Evolutionary conservation across 2,113 vertebrate species (phyloP), one percentile per base, ranked within the genome.

Genomic region (Nannospalax galili): DNA sequence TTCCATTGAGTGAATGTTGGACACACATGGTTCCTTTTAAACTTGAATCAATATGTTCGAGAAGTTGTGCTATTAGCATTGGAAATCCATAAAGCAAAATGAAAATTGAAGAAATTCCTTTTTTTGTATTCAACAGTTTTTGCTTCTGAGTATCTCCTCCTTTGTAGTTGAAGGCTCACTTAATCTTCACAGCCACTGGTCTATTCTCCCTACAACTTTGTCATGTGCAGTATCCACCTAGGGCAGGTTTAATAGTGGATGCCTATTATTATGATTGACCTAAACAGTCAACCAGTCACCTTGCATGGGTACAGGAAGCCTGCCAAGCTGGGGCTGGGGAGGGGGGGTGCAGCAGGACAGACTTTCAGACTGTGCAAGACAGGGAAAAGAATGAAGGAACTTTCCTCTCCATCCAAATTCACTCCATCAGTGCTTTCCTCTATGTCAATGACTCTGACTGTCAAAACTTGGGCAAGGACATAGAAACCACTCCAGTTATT

Each of bases 11-110:
- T 90, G 60, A 77, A 45, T 24, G 37, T 20, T 73, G 75, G 85
- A 84, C 65, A 67, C 72, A 87, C 93, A 80, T 95, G 75, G 67
- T 70, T 96, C 93, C 84, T 94, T 97, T 97, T 94, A 96, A 95
- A 85, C 65, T 42, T 42, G 35, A 96, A 88, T 97, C 94, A 90
- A 85, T 96, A 90, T 65, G 73, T 93, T 94, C 84, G 52, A 93
- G 92, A 95, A 92, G 72, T 85, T 95, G 81, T 87, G 86, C 89
- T 90, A 69, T 96, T 97, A 84, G 73, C 3, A 1, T 77, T 81
- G 91, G 67, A 94, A 94, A 95, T 84, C 87, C 81, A 65, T 73
- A 87, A 87, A 79, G 26, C 37, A 73, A 84, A 88, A 48, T 67
- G 40, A 37, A 24, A 67, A 35, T 48, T 81, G 58, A 15, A 22